Conservation (phyloP, 23 tunicate genomes). For the Clavelina lepadiformis region DNA sequence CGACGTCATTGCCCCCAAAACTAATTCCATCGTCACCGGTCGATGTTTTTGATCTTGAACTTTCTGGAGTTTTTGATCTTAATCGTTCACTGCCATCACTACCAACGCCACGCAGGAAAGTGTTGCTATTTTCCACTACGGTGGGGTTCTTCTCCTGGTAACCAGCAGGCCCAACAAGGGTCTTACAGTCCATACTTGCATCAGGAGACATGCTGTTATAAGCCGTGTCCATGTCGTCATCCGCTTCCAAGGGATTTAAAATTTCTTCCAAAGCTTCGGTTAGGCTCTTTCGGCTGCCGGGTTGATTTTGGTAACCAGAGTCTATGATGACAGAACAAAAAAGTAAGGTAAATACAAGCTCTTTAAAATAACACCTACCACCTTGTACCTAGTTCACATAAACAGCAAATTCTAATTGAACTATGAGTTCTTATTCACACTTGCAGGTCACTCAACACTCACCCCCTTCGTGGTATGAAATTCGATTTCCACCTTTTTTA, state of each 20-base stretch:
- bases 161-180: conserved; percentile 28
- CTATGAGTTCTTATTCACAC: too few species aligned
- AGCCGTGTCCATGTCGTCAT: conserved; percentile 32
- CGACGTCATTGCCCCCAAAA: conserved; percentile 34
- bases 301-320: conserved; percentile 4
- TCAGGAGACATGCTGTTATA: conserved; percentile 60
- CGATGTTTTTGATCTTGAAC: conserved; percentile 47
- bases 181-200: conserved; percentile 53
- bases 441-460: too few species aligned
- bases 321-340: not conserved
- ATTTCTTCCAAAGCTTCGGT: conserved; percentile 83
- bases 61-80: conserved; percentile 65
- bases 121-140: too few species aligned
- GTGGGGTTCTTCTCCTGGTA: too few species aligned
- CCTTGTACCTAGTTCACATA: too few species aligned
- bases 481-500: not conserved
- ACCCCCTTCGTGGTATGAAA: conserved; percentile 30
- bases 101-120: not conserved
- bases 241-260: conserved; percentile 31
- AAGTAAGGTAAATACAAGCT: not conserved
- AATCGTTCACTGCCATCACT: not conserved
- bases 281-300: conserved; percentile 53
- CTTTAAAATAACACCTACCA: not conserved
- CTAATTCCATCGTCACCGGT: conserved; percentile 26
- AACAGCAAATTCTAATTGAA: too few species aligned